Evolutionary conservation across 2,113 vertebrate species (phyloP).

Genomic region (Brachypodius melanocephalos): DNA sequence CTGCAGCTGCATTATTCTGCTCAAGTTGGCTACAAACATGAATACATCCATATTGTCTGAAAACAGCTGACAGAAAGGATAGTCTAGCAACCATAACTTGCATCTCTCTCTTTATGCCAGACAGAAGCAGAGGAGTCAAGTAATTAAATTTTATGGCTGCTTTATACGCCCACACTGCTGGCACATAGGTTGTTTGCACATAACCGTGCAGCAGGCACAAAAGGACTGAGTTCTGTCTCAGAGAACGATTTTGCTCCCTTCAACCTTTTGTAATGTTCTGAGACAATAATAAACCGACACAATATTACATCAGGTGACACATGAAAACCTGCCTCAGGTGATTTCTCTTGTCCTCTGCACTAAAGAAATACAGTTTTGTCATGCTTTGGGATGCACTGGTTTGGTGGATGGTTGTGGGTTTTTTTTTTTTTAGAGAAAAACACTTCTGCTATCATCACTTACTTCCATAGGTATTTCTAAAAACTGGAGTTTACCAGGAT

Average conservation of each 20-base stretch:
- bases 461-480: neutral
- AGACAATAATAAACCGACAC: neutral
- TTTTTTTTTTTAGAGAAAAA: neutral
- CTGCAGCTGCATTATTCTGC: neutral
- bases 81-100: neutral
- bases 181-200: neutral
- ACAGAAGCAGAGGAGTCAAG: neutral
- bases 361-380: neutral
- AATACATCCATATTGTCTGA: neutral
- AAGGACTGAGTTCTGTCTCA: neutral
- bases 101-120: neutral
- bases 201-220: neutral
- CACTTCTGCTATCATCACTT: neutral
- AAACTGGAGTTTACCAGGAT: neutral
- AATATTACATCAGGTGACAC: neutral
- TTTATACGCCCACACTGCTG: neutral
- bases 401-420: neutral
- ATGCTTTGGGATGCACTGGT: neutral
- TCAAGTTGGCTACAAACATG: neutral
- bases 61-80: neutral
- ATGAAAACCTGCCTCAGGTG: neutral
- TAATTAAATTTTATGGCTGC: neutral
- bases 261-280: neutral
- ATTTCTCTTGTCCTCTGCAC: neutral
- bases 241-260: neutral